These are phyloP conservation scores for Lucilia cuprina DNA, from an alignment of 1,140 invertebrate genomes.

Conservation along the genomic window DNA sequence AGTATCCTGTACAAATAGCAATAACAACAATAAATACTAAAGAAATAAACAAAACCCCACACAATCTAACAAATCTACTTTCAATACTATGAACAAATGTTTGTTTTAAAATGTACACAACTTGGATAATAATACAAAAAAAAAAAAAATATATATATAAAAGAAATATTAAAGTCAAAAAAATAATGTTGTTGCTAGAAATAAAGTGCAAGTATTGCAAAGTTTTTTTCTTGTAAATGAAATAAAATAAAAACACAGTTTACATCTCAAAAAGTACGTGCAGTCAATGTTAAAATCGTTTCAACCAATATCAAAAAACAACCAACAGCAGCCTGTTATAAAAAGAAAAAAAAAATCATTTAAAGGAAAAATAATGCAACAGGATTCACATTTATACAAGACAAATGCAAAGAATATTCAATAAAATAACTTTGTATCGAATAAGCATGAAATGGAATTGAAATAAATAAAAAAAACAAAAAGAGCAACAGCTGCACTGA, in stretches of 20 bases:
- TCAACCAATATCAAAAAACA: background rate
- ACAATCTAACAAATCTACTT: background rate
- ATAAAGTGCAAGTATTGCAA: background rate
- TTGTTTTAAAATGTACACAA: no score
- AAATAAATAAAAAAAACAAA: background rate
- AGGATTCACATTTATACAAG: background rate
- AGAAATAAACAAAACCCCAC: background rate
- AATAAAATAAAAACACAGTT: slow-evolving; percentile 27
- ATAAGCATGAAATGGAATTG: background rate
- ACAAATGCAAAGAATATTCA: slow-evolving; percentile 16
- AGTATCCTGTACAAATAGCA: background rate
- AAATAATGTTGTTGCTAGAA: no score
- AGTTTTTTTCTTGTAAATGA: background rate
- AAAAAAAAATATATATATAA: no score
- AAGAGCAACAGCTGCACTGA: slow-evolving; percentile 23
- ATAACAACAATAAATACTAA: background rate
- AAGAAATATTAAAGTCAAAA: no score
- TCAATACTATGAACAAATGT: no score
- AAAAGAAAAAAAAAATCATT: background rate
- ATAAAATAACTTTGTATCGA: slow-evolving; percentile 28
- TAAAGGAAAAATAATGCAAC: slow-evolving; percentile 5
- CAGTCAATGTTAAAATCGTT: slow-evolving; percentile 30
- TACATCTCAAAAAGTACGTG: slow-evolving; percentile 26
- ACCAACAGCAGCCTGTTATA: background rate
- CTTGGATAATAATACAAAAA: no score